Conservation (phyloP, 37 sponge, comb jelly and placozoan genomes). For the Aplysina aerophoba region DNA sequence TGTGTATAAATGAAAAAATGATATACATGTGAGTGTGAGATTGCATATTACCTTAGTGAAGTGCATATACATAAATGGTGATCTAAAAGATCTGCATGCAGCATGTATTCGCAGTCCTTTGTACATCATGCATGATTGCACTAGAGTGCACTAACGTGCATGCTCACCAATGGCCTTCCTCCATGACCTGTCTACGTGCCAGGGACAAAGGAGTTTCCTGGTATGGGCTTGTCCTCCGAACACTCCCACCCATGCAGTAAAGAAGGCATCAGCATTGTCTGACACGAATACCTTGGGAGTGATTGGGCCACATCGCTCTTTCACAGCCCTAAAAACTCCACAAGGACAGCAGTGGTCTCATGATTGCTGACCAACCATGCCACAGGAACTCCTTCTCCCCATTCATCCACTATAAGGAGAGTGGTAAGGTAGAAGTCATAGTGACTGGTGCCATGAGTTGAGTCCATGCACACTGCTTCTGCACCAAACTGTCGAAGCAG, state of each 20-base stretch:
- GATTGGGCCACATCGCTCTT: constrained; percentile 25
- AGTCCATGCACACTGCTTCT: constrained; percentile 36
- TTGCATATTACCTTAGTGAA: too few species aligned
- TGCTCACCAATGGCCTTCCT: constrained; percentile 28
- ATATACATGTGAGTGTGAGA: too few species aligned
- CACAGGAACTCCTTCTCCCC: constrained; percentile 68
- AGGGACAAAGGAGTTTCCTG: constrained; percentile 50
- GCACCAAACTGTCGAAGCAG: too few species aligned
- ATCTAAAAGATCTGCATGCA: too few species aligned
- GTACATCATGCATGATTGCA: too few species aligned
- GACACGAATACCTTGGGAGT: constrained; percentile 44
- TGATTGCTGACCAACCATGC: constrained; percentile 48
- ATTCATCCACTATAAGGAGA: constrained; percentile 68
- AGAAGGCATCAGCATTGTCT: constrained; percentile 63
- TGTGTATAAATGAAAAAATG: too few species aligned
- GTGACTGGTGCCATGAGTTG: constrained; percentile 50
- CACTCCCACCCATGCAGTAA: constrained; percentile 52
- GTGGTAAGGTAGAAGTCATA: constrained; percentile 45
- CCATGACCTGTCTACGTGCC: constrained; percentile 72
- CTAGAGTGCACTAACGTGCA: too few species aligned
- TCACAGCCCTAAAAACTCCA: constrained; percentile 34
- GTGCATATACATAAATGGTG: too few species aligned
- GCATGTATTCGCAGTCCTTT: too few species aligned
- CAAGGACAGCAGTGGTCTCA: constrained; percentile 39
- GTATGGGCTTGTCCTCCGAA: constrained; percentile 38